Conservation (phyloP, 2,113 vertebrate genomes). For the Platichthys stellatus region DNA sequence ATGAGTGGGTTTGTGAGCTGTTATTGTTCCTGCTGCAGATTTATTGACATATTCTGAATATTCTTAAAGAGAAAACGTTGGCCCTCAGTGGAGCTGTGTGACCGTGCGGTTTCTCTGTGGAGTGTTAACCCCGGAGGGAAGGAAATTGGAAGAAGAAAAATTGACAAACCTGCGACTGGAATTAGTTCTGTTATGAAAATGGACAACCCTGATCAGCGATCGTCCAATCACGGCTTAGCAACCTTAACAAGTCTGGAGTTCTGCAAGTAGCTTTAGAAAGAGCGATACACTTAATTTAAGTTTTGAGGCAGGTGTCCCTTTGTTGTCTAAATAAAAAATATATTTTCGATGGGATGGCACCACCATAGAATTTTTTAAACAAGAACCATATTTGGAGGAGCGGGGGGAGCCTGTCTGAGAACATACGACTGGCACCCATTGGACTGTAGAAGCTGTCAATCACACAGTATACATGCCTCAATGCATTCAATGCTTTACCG, state of each 20-base stretch:
- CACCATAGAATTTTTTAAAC: too few species aligned
- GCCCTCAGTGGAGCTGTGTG: slow-evolving; percentile 14
- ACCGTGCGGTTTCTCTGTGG: slow-evolving; percentile 12
- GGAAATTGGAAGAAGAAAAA: slow-evolving; percentile 8
- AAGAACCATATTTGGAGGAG: too few species aligned
- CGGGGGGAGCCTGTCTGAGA: too few species aligned
- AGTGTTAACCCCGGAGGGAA: slow-evolving; percentile 4
- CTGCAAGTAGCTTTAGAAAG: neutral
- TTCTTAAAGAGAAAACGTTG: slow-evolving; percentile 40
- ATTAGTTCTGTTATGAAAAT: neutral
- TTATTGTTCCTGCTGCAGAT: slow-evolving; percentile 57
- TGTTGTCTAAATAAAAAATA: neutral
- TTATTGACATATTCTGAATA: slow-evolving; percentile 60
- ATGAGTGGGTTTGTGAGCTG: slow-evolving; percentile 50
- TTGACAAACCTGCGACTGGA: neutral
- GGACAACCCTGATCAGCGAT: neutral
- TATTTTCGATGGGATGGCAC: too few species aligned
- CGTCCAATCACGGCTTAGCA: neutral
- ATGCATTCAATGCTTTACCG: too few species aligned
- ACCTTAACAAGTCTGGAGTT: neutral
- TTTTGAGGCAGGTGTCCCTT: neutral
- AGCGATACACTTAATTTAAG: neutral
- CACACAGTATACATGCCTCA: too few species aligned
- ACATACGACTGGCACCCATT: too few species aligned
- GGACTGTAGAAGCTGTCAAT: too few species aligned